Evolutionary conservation across 2,888 invertebrate species (phyloP).

Genomic region (Ophraella communa): DNA sequence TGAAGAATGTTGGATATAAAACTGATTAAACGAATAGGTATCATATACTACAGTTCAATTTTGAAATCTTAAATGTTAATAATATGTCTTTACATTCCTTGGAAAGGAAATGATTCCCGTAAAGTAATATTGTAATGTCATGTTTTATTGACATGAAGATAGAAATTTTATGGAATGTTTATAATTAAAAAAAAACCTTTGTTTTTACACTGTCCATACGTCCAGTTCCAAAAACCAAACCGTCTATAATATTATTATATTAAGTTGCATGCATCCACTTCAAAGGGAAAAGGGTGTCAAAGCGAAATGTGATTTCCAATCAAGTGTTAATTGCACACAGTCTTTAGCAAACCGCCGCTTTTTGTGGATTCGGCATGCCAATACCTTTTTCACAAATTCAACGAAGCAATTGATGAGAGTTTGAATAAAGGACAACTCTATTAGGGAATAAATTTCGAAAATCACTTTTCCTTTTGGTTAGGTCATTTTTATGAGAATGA

Average conservation of each 20-base stretch:
- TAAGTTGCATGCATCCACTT: not conserved
- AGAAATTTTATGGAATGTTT: too few relatives aligned
- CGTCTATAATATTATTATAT: not conserved
- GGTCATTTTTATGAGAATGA: too few relatives aligned
- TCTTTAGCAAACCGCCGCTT: conserved; percentile 3
- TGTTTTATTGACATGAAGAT: too few relatives aligned
- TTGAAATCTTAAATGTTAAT: too few relatives aligned
- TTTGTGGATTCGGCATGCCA: not conserved
- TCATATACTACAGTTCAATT: too few relatives aligned
- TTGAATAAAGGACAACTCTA: not conserved
- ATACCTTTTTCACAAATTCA: conserved; percentile 5
- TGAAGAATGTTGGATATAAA: too few relatives aligned
- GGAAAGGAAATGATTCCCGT: too few relatives aligned
- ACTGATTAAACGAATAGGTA: too few relatives aligned
- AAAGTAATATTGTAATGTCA: too few relatives aligned
- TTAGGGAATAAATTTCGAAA: not conserved
- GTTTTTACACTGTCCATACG: not conserved
- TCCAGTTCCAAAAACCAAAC: not conserved
- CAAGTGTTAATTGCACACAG: conserved; percentile 6
- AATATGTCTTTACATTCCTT: too few relatives aligned
- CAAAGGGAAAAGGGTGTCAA: conserved; percentile 5
- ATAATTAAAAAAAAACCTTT: too few relatives aligned
- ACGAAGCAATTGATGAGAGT: not conserved
- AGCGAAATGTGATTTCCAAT: conserved; percentile 3
- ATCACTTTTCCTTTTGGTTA: not conserved